Conservation (phyloP, 2,113 vertebrate genomes). For the Neomonachus schauinslandi region DNA sequence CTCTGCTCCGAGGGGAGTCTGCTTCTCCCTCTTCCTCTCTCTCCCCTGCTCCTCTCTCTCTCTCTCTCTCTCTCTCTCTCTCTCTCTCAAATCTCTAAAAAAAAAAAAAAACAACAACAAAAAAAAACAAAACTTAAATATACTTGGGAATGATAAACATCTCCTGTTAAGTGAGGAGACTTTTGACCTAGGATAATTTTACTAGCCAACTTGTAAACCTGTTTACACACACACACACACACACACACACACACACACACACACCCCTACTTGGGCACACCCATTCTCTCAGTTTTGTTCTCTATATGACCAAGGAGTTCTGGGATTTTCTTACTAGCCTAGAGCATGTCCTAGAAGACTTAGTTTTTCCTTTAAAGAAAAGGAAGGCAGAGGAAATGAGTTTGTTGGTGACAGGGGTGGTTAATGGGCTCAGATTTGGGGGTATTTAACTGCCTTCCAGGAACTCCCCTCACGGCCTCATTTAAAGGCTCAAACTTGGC, state of each 20-base stretch:
- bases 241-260: neutral
- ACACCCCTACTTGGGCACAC: neutral
- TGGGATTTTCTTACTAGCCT: slow-evolving; percentile 67
- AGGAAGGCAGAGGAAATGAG: slow-evolving; percentile 75
- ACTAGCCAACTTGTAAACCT: slow-evolving; percentile 44
- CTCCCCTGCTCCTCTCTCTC: neutral
- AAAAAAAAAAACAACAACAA: slow-evolving; percentile 51
- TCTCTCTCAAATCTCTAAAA: neutral
- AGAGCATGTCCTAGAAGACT: slow-evolving; percentile 69
- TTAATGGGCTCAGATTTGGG: slow-evolving; percentile 86
- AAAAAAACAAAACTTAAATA: neutral
- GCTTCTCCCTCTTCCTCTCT: neutral
- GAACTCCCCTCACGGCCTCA: slow-evolving; percentile 71
- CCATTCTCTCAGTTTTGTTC: neutral
- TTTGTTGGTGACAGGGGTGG: slow-evolving; percentile 43
- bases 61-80: neutral
- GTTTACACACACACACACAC: neutral
- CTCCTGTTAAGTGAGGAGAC: slow-evolving; percentile 28
- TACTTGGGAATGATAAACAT: slow-evolving; percentile 46
- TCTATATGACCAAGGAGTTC: slow-evolving; percentile 48
- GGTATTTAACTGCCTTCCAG: slow-evolving; percentile 85
- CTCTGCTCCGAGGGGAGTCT: too few relatives aligned
- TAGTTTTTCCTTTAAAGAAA: slow-evolving; percentile 74
- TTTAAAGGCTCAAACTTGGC: slow-evolving; percentile 84
- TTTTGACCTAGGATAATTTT: neutral